Conservation (phyloP, 2,113 vertebrate species). For the Sphyrna mokarran region DNA sequence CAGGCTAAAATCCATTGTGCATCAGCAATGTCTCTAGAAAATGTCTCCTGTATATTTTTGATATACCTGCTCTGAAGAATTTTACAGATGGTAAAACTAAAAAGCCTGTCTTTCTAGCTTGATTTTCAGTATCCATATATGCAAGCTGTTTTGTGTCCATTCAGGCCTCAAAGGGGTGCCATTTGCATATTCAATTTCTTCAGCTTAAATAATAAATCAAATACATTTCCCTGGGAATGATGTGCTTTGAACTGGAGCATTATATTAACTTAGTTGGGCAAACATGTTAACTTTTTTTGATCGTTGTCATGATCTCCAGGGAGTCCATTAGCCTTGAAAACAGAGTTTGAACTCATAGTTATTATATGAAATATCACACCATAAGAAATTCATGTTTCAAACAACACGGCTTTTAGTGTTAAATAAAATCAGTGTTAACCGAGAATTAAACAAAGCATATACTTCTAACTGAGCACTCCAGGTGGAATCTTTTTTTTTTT, state of each 20-base stretch:
- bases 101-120: neutral
- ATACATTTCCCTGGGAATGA: constrained; percentile 10
- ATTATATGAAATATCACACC: neutral
- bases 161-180: neutral
- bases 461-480: neutral
- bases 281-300: neutral
- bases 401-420: neutral
- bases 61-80: neutral
- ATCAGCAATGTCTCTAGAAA: neutral
- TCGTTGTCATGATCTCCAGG: neutral
- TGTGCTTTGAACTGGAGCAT: constrained; percentile 2
- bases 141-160: neutral
- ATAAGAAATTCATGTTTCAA: neutral
- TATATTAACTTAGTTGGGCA: neutral
- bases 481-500: no score
- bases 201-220: constrained; percentile 23
- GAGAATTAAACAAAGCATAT: neutral
- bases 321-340: neutral
- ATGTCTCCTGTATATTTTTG: neutral
- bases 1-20: neutral
- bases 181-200: neutral
- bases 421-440: no score
- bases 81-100: neutral
- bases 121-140: constrained; percentile 4
- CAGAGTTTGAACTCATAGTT: neutral